These are phyloP conservation scores for Chauna torquata DNA, from an alignment of 2,113 vertebrate species.

Conservation along the genomic window DNA sequence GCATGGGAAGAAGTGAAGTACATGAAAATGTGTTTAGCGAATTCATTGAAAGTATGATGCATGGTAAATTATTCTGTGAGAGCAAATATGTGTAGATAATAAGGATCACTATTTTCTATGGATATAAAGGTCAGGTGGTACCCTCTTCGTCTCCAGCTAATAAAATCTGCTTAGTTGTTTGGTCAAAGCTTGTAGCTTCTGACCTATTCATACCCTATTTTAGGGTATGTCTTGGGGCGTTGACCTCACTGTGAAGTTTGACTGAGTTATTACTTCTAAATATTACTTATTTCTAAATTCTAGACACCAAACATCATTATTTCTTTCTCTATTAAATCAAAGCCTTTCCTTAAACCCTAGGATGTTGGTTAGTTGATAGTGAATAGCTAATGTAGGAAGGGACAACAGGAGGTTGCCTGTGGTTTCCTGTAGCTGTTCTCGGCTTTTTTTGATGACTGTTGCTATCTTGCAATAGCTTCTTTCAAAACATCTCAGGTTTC, in stretches of 20 bases:
- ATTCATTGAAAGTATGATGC: not conserved
- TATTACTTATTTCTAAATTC: not conserved
- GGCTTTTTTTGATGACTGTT: not conserved
- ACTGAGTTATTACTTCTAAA: too few species aligned
- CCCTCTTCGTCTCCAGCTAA: not conserved
- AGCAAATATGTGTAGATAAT: not conserved
- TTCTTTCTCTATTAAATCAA: not conserved
- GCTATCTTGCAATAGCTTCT: not conserved
- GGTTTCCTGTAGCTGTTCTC: not conserved
- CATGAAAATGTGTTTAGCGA: not conserved
- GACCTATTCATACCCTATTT: not conserved
- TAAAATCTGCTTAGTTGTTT: not conserved
- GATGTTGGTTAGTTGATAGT: not conserved
- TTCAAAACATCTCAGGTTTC: not conserved
- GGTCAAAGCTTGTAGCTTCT: not conserved
- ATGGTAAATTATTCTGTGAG: not conserved
- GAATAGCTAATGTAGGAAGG: not conserved
- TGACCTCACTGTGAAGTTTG: not conserved
- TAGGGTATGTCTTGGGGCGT: rapidly evolving
- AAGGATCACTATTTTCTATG: not conserved
- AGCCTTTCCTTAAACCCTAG: not conserved
- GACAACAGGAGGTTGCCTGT: not conserved
- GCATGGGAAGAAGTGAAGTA: not conserved
- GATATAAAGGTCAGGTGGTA: not conserved
- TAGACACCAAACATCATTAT: not conserved